A percentile compares a stretch with the other conserved stretches of the same genome.
Evolutionary conservation across 2,888 invertebrate genomes (phyloP).

Genomic region (Hartigia nigra): DNA sequence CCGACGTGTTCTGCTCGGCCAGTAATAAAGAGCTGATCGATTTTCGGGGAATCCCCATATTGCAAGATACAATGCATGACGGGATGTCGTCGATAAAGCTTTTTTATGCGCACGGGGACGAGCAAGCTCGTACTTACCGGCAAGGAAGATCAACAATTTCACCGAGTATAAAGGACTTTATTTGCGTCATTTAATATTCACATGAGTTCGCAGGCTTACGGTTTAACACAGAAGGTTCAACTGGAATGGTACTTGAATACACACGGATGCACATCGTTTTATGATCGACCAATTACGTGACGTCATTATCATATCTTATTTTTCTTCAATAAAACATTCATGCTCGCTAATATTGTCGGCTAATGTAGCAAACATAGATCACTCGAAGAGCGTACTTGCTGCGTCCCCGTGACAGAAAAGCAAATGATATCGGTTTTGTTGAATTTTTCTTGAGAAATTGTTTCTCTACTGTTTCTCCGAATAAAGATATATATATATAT

Average conservation of each 20-base stretch:
- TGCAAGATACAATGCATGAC: neutral
- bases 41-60: neutral
- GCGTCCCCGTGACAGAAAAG: neutral
- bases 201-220: neutral
- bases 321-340: neutral
- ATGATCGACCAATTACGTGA: neutral
- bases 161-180: conserved; percentile 39
- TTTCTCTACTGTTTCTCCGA: too few relatives aligned
- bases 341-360: neutral
- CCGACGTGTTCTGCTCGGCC: neutral
- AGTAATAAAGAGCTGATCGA: neutral
- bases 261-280: neutral
- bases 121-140: conserved; percentile 18
- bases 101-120: neutral
- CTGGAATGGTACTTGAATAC: neutral
- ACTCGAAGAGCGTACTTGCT: neutral
- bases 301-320: neutral
- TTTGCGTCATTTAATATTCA: conserved; percentile 21
- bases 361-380: neutral
- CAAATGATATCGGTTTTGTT: neutral
- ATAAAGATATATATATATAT: neutral
- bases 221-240: neutral
- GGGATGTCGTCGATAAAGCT: neutral
- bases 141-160: conserved; percentile 34
- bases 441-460: neutral